Evolutionary conservation across 2,797 vertebrate genomes (phyloP), one percentile per base, ranked within the genome.

Genomic region (Macropodus opercularis): DNA sequence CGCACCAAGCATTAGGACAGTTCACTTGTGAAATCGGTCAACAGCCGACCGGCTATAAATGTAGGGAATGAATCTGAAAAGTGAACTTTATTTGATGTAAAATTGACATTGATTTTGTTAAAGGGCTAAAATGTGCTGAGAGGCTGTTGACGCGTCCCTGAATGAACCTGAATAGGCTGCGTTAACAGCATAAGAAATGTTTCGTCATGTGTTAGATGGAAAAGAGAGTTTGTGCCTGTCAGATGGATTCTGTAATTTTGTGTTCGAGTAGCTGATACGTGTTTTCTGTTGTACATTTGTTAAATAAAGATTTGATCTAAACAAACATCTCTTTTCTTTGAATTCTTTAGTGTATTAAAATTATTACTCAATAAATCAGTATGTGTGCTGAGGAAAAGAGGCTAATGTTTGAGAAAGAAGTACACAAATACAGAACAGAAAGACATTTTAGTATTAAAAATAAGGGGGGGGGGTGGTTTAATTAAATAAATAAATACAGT

Each of bases 241-340:
- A 69, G 72, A 69, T 69, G 74, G 69, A 49, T 73, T 49, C 26
- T 63, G 63, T 83, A 69, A 68, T 69, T 57, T 69, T 65, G 62
- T 79, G 63, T 87, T 67, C 74, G 65, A 36, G 24, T 77, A 79
- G 78, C 63, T 17, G 46, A 69, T 63, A 63, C 51, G 42, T 78
- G 79, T 73, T 55, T 80, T 83, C 55, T 79, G 84, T 86, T 84
- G 85, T 91, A 89, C 60, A 90, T 90, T 88, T 90, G 87, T 91
- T 88, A 87, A 92, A 88, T 92, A 90, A 91, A 90, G 57, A 85
- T 72, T 85, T 83, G 70, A 77, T 73, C 48, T 69, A 79, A 74
- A 59, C 2, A n/a, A n/a, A n/a, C n/a, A n/a, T n/a, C n/a, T n/a
- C n/a, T n/a, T n/a, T n/a, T n/a, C n/a, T n/a, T n/a, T n/a, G n/a